Base-by-base conservation (phyloP, 1,140 invertebrate species). In the Forficula auricularia region DNA sequence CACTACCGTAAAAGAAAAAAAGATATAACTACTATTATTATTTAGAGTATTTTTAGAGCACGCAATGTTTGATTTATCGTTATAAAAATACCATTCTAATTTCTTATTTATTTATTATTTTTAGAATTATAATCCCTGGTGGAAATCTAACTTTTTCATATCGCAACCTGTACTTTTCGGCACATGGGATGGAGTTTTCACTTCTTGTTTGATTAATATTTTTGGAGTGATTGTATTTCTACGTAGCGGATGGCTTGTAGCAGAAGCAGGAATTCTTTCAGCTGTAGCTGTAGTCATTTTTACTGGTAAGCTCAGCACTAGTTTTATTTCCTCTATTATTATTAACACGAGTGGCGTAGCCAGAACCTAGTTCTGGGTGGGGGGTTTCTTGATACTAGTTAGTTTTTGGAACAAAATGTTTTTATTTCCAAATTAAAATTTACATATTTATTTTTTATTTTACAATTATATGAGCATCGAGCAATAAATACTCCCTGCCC, bases 161-260 rank as follows among this genome's bases (percentile, higher is more conserved):
- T 87, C 84, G 20, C 81, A 90, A 59, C 88, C 88, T 36, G 83
- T 94, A 37, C 66, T 96, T 15, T 96, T 96, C 72, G 91, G 91
- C 12, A 91, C 89, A 2, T 95, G 91, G 89, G 91, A 46, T 69
- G 92, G 91, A 49, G 92, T 97, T 9, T 94, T 91, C 58, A 91
- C 88, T 45, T 76, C 76, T 40, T 89, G 85, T 55, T 73, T 97
- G 54, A 90, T 96, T 54, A 96, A 97, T 62, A 89, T 96, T 20
- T 90, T 97, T 68, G 89, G 91, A 52, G 89, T 96, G 1, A 92
- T 97, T 58, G 88, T 96, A 44, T 95, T 97, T 64, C 66, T 97
- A 19, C 68, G 91, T 54, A 89, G 89, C 49, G 91, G 92, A 45
- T 96, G 91, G 91, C 89, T 97, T 57, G 90, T 97, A 3, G 89